Conservation (phyloP, 2,888 invertebrate genomes). For the Trimorus sp. region DNA sequence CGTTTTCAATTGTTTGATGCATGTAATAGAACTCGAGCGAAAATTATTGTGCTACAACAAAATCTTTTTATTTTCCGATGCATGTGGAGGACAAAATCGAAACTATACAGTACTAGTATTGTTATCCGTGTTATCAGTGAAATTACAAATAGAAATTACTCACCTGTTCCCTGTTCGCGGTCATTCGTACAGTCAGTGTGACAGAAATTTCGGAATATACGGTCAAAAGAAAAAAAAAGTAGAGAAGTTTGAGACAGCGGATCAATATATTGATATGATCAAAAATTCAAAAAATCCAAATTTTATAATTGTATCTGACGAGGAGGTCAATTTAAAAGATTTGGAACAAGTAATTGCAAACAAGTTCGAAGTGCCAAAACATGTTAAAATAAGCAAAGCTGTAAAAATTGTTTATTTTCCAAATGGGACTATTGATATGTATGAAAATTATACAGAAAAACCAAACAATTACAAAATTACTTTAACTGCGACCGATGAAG, state of each 20-base stretch:
- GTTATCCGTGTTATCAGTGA: neutral
- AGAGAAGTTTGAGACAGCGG: slow-evolving; percentile 41
- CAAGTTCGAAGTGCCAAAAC: slow-evolving; percentile 7
- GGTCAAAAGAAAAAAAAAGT: neutral
- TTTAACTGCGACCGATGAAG: slow-evolving; percentile 3
- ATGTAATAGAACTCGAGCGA: slow-evolving; percentile 16
- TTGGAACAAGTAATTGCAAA: slow-evolving; percentile 25
- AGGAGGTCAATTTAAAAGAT: slow-evolving; percentile 34
- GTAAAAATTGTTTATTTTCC: slow-evolving; percentile 19
- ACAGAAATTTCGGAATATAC: neutral
- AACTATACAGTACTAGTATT: neutral
- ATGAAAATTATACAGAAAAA: slow-evolving; percentile 8
- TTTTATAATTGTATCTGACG: slow-evolving; percentile 35
- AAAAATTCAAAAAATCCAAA: slow-evolving; percentile 38
- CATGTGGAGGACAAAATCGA: slow-evolving; percentile 28
- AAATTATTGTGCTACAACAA: slow-evolving; percentile 1
- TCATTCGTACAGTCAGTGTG: neutral
- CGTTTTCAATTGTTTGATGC: slow-evolving; percentile 18
- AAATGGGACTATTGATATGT: slow-evolving; percentile 21
- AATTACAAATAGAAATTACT: neutral
- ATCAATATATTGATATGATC: slow-evolving; percentile 43
- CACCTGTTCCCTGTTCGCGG: neutral
- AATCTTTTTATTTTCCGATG: slow-evolving; percentile 39
- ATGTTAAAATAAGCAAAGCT: slow-evolving; percentile 31
- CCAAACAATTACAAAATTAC: slow-evolving; percentile 10